These are phyloP conservation scores for Vulpes ferrilata DNA, from an alignment of 2,113 vertebrate species.

Conservation along the genomic window DNA sequence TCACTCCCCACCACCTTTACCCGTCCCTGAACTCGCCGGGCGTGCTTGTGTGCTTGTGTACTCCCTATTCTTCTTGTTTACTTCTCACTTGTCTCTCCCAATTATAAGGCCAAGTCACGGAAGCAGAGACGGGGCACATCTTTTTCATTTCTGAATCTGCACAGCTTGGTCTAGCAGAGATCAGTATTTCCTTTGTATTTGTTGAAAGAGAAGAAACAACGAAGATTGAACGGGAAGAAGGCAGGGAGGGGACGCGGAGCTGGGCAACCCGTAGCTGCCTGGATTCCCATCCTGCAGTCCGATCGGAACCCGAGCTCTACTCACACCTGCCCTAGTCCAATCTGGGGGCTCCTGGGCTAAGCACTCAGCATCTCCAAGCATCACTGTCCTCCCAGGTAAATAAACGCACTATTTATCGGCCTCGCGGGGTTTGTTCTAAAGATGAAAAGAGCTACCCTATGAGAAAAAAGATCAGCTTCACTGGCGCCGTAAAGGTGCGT, in stretches of 20 bases:
- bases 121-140: not conserved
- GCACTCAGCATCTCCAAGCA: not conserved
- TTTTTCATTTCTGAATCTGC: not conserved
- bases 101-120: not conserved
- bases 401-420: not conserved
- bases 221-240: not conserved
- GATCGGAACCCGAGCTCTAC: not conserved
- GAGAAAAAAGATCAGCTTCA: not conserved
- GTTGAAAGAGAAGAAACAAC: not conserved
- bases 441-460: not conserved
- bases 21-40: not conserved
- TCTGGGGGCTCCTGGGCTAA: not conserved
- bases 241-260: no score
- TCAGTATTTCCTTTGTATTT: not conserved
- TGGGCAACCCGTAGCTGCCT: accelerated
- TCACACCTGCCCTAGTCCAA: not conserved
- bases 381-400: not conserved
- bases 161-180: no score
- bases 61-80: not conserved
- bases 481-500: not conserved
- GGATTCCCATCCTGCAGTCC: not conserved
- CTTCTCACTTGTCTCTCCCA: not conserved
- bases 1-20: no score
- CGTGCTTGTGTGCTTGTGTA: not conserved
- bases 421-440: not conserved